Percentiles rank a stretch among this genome's conserved stretches.
phyloP scores from a whole-genome alignment of 2,888 invertebrate genomes.

The Trachelus troglodyta region DNA sequence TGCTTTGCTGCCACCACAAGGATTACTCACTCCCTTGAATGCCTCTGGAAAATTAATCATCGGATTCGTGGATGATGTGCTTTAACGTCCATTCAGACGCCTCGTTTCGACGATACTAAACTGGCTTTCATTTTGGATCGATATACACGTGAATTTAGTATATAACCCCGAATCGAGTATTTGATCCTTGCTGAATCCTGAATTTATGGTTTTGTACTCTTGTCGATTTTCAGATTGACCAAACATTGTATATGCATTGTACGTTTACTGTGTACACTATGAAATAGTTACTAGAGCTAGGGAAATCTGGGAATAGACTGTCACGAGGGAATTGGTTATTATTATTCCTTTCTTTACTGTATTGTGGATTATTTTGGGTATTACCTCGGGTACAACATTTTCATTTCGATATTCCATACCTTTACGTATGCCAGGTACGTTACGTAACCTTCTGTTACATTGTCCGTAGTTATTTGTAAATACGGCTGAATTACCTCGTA shows the following conservation, averaged over 20 bases:
- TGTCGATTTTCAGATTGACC: not conserved
- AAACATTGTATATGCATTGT: too few species aligned
- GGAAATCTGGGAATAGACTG: not conserved
- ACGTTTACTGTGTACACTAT: too few species aligned
- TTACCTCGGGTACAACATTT: too few species aligned
- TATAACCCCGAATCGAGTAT: not conserved
- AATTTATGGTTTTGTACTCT: not conserved
- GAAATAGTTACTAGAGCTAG: not conserved
- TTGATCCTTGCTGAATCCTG: not conserved
- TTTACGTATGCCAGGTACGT: not conserved
- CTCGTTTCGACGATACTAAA: not conserved
- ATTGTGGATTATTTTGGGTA: too few species aligned
- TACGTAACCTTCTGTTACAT: not conserved
- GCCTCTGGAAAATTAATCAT: slow-evolving; percentile 5
- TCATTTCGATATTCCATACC: too few species aligned
- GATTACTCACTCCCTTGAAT: not conserved
- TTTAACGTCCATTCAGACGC: not conserved
- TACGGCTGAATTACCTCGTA: not conserved
- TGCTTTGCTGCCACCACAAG: slow-evolving; percentile 1
- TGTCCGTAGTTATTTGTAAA: not conserved
- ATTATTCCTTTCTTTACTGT: too few species aligned
- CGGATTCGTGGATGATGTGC: not conserved
- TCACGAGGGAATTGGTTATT: not conserved
- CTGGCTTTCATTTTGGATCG: not conserved
- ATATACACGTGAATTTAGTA: not conserved